These are phyloP conservation scores for Gambusia yucatana DNA, from an alignment of 2,797 vertebrate species.

Conservation along the genomic window DNA sequence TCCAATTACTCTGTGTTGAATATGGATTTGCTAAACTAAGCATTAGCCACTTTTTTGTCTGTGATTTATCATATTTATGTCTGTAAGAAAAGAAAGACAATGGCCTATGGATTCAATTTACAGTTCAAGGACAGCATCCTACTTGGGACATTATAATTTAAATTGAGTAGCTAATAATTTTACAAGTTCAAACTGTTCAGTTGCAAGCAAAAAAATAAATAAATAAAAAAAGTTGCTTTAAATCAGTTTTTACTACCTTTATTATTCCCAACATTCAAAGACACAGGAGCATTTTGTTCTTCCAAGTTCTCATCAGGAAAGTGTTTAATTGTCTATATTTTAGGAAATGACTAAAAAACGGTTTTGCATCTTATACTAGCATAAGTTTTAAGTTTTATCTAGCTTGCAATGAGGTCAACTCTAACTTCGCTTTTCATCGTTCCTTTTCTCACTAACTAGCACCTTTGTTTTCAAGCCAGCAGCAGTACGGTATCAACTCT, in stretches of 20 bases:
- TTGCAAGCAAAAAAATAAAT: neutral
- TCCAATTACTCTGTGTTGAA: no score
- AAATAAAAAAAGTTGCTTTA: neutral
- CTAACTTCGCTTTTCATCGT: neutral
- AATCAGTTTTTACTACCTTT: neutral
- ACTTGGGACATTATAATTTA: neutral
- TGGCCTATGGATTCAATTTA: neutral
- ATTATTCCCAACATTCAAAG: neutral
- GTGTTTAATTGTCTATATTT: neutral
- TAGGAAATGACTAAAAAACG: neutral
- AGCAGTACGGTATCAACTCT: constrained; percentile 40
- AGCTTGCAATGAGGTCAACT: neutral
- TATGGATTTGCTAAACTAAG: neutral
- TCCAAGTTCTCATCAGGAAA: neutral
- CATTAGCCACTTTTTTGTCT: neutral
- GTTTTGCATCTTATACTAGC: neutral
- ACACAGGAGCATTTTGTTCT: neutral
- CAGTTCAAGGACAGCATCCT: neutral
- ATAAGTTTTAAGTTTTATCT: neutral
- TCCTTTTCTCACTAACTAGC: constrained; percentile 20
- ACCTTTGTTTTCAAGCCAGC: constrained; percentile 38
- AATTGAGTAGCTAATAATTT: no score
- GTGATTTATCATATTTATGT: neutral
- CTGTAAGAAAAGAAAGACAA: neutral
- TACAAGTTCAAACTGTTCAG: neutral